Evolutionary conservation across 2,888 invertebrate species (phyloP), one percentile per base, ranked within the genome.

Genomic region (Priocnemis perturbator): DNA sequence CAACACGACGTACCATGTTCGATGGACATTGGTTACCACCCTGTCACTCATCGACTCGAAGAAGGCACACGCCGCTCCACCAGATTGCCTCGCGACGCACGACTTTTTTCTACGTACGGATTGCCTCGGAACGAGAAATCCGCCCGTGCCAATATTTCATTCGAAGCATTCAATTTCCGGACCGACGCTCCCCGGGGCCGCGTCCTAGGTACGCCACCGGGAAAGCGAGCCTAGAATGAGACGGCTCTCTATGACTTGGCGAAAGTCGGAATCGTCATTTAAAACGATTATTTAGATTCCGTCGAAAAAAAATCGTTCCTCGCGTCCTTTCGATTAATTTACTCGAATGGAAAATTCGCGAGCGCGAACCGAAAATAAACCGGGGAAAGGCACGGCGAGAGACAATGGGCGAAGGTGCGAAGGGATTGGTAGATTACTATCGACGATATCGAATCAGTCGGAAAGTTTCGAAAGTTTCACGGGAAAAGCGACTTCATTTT

Each of bases 141-240:
- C 62, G 68, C 71, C 60, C 71, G 73, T 67, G 68, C 71, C 79
- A 67, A 83, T 86, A 84, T 83, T 84, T 85, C 83, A 85, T 84
- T 84, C 79, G 71, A 76, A 78, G 81, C 83, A 84, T 85, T 85
- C 83, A 82, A 85, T 86, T 85, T 85, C 85, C 84, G 83, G 64
- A 44, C 20, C 44, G 23, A 45, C 21, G 55, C 63, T 69, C 60
- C 45, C 45, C 17, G 23, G 30, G 37, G 11, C 37, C 64, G 50
- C 23, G 48, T 59, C 30, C 23, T 15, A 56, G 47, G 26, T 26
- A 17, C 53, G 61, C 37, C 55, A 37, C 45, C 20, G 60, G 64
- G 60, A 52, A 67, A 73, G 64, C 59, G 60, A 64, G 15, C 37
- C 52, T 47, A 57, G 55, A 44, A 48, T 44, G 26, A 30, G 53